Conservation (phyloP, 2,797 vertebrate species). For the Heteromormyrus szaboi region DNA sequence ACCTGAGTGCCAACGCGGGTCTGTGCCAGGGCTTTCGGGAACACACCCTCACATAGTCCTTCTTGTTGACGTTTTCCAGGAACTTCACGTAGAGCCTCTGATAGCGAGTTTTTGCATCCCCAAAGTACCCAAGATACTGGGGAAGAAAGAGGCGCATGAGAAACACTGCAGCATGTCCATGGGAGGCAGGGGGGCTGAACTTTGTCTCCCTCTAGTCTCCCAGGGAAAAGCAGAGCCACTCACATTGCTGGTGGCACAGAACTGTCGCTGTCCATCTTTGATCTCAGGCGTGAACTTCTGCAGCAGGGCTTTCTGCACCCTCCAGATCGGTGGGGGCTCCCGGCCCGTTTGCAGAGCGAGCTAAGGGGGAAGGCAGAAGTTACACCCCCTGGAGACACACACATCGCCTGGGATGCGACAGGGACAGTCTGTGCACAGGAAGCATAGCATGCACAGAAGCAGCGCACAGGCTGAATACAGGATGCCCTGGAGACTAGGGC, state of each 20-base stretch:
- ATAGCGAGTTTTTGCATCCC: constrained; percentile 84
- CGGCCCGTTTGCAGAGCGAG: constrained; percentile 82
- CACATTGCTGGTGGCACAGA: constrained; percentile 89
- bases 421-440: neutral
- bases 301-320: constrained; percentile 85
- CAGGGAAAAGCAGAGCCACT: constrained; percentile 44
- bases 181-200: neutral
- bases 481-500: neutral
- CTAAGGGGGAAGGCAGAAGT: constrained; percentile 42
- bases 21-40: constrained; percentile 82
- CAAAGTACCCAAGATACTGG: constrained; percentile 85
- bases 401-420: no score
- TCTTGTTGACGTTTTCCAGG: constrained; percentile 87
- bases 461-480: neutral
- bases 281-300: constrained; percentile 92
- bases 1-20: constrained; percentile 72
- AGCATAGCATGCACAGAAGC: neutral
- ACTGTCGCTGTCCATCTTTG: constrained; percentile 86
- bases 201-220: neutral
- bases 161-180: neutral
- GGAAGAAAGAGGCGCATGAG: neutral
- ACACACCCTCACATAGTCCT: constrained; percentile 84
- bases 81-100: constrained; percentile 88
- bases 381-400: neutral
- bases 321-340: constrained; percentile 86